Base-by-base conservation (phyloP, 2,797 vertebrate species). In the Coccyzus lansbergi region DNA sequence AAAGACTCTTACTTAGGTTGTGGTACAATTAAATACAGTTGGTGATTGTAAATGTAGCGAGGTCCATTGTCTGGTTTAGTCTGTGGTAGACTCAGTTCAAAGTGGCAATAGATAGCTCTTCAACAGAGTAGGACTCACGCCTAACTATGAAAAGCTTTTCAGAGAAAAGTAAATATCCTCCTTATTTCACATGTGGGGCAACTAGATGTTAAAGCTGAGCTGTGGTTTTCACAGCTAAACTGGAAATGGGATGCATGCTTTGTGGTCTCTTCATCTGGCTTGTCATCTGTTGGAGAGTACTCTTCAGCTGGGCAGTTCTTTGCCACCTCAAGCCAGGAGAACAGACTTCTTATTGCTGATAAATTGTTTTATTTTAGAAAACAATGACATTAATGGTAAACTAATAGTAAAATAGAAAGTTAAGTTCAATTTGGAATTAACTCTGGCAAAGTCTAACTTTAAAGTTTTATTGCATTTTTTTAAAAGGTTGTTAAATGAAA, bases 161-260 rank as follows among this genome's bases (percentile, higher is more conserved):
- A 21, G 48, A 56, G 48, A 15, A 52, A 55, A 46, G 18, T 64
- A 29, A 33, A 2, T 36, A 24, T 13, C 9, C 21, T 58, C 11
- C 12, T 2, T 69, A 4, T 56, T 82, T 84, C 31, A 28, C 4
- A 8, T n/a, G 21, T 25, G 15, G 19, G 65, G 12, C 36, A 76
- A 6, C 46, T n/a, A n/a, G 20, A 31, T 42, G 14, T 62, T 85
- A 70, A 58, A 74, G 56, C 65, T 76, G 72, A 83, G 46, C 65
- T 72, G 2, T 9, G 14, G 8, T 51, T 80, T 71, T 36, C 26
- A 4, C 29, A 38, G 83, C 42, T 44, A 31, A 20, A 12, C 12
- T 72, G 48, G 28, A 75, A 90, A 38, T 26, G n/a, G n/a, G 44
- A 16, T 55, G 29, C 13, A 5, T 0, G 0, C 58, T 24, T 68